Percentiles rank a stretch among this genome's conserved stretches.
These are phyloP conservation scores for Cotesia vestalis DNA, from an alignment of 1,140 invertebrate genomes.

Conservation along the genomic window DNA sequence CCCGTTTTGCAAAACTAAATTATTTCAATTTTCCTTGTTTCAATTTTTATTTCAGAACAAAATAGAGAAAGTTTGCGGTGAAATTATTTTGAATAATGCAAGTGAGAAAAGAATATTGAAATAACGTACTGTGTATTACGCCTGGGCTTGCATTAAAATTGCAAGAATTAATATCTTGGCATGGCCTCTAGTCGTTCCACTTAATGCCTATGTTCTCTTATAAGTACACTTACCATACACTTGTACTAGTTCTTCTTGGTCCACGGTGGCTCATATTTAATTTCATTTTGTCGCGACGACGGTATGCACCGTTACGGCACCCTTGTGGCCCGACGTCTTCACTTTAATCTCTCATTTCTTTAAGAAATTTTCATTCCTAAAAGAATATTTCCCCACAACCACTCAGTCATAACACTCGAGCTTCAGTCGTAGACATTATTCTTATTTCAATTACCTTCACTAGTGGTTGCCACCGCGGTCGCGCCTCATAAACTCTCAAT, in stretches of 20 bases:
- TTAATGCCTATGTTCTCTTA: slow-evolving; percentile 11
- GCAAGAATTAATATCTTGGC: slow-evolving; percentile 34
- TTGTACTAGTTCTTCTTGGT: not conserved
- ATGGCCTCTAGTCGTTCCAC: slow-evolving; percentile 11
- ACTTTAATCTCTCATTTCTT: slow-evolving; percentile 62
- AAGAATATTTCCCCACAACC: too few relatives aligned
- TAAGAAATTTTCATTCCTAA: slow-evolving; percentile 39
- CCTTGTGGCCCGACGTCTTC: slow-evolving; percentile 53
- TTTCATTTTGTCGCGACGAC: slow-evolving; percentile 24
- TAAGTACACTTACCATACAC: too few relatives aligned
- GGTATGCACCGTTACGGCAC: slow-evolving; percentile 47
- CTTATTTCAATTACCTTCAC: slow-evolving; percentile 23
- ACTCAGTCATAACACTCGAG: not conserved
- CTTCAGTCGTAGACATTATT: slow-evolving; percentile 14
- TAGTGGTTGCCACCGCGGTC: slow-evolving; percentile 12
- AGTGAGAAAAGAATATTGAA: slow-evolving; percentile 28
- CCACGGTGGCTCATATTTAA: slow-evolving; percentile 14
- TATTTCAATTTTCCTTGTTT: not conserved
- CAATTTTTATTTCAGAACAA: not conserved
- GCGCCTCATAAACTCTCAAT: slow-evolving; percentile 20
- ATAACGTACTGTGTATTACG: slow-evolving; percentile 11
- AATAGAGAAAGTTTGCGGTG: not conserved
- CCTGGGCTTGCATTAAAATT: slow-evolving; percentile 21
- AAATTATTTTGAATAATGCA: slow-evolving; percentile 28
- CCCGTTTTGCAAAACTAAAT: not conserved